Percentiles rank a stretch among this genome's conserved stretches.
Conservation (phyloP, 2,113 vertebrate genomes). For the Cercocebus atys region DNA sequence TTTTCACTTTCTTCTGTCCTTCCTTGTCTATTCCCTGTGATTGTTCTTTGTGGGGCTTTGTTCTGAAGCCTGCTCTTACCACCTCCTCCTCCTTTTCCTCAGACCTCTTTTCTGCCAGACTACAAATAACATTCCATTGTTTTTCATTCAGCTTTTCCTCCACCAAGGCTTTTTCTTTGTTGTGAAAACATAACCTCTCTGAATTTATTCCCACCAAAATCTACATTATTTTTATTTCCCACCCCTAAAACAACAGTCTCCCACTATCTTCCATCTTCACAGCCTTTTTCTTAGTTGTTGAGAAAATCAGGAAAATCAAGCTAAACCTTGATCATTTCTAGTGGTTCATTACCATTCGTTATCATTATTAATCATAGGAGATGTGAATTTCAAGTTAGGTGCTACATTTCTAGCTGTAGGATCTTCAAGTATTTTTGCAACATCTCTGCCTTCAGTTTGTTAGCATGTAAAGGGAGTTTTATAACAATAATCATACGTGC, state of each 20-base stretch:
- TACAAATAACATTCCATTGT: slow-evolving; percentile 15
- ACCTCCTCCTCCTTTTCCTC: slow-evolving; percentile 33
- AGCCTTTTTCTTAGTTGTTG: neutral
- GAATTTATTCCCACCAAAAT: slow-evolving; percentile 1
- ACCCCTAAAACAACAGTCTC: neutral
- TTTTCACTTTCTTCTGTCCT: slow-evolving; percentile 67
- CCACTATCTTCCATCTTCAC: slow-evolving; percentile 7
- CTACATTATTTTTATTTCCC: neutral
- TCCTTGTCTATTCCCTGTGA: slow-evolving; percentile 47
- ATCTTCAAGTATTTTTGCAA: neutral
- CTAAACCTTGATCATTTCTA: neutral
- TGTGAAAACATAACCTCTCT: slow-evolving; percentile 12
- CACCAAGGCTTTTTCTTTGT: slow-evolving; percentile 44
- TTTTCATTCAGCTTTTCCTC: slow-evolving; percentile 23
- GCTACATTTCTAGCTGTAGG: neutral
- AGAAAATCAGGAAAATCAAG: slow-evolving; percentile 33
- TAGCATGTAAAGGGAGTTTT: slow-evolving; percentile 45
- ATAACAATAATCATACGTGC: slow-evolving; percentile 16
- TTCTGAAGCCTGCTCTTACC: slow-evolving; percentile 39
- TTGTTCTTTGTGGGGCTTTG: neutral
- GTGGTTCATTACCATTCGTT: neutral
- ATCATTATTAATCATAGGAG: neutral
- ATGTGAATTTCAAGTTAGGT: neutral
- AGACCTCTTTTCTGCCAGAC: slow-evolving; percentile 42
- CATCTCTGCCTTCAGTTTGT: slow-evolving; percentile 11